Evolutionary conservation across 2,888 invertebrate species (phyloP), one percentile per base, ranked within the genome.

Genomic region (Cyaniris semiargus): DNA sequence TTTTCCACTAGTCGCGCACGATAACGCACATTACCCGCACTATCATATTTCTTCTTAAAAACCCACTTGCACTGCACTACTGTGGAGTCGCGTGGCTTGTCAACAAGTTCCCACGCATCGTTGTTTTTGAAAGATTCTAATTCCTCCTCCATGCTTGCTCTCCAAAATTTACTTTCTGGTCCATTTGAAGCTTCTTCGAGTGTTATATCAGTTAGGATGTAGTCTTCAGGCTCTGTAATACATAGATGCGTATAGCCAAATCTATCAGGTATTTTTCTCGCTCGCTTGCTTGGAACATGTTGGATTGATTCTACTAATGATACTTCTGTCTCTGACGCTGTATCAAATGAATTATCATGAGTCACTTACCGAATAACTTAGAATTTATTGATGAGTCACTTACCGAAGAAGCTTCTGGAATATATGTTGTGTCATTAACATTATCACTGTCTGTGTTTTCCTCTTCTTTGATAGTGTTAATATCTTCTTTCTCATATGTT

Each of bases 81-180:
- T 58, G 58, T 58, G 21, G 66, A 53, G 53, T 77, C 31, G 53
- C 34, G 34, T 60, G 79, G 80, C 48, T 27, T 31, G 75, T 79
- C 78, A 4, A 77, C 78, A 7, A 79, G 0, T 13, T 77, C 79
- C 79, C 81, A 81, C 0, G 78, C 78, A 75, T 76, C 27, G 60
- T 79, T 80, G 0, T 79, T 76, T 34, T 78, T 44, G 53, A 80
- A 79, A 27, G 70, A 60, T 10, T 78, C 10, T 18, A 78, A 48
- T 53, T 79, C 77, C 1, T 77, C 77, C 27, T 71, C 38, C 23
- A 78, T 70, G 8, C 76, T 60, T 34, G 48, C 15, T 21, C 66
- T 31, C 77, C 79, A 79, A 56, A 76, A 74, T 34, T 78, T 56
- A 1, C 70, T 70, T 48, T 79, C 78, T n/a, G 79, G 77, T 34